Base-by-base conservation (phyloP, 2,113 vertebrate genomes). In the Ovibos moschatus region DNA sequence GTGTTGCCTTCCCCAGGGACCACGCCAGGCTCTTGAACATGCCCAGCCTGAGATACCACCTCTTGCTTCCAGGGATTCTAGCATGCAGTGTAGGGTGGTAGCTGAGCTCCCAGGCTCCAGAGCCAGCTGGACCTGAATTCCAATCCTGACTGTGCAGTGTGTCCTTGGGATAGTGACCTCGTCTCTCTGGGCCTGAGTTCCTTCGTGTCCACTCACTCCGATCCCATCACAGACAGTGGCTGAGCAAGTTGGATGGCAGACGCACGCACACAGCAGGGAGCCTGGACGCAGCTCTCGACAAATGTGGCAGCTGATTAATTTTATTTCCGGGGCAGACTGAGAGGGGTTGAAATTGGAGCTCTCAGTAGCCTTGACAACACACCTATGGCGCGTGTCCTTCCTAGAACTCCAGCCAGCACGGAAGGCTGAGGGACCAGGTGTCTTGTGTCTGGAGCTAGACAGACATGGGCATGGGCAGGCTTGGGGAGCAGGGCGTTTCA, bases 251-350 rank as follows among this genome's bases (percentile, higher is more conserved):
- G 2, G 47, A 2, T 1, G 25, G 23, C 0, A 3, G 17, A 28
- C 0, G 0, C 5, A 4, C 0, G 1, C 4, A 0, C 13, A 6
- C 5, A 9, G 27, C 36, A 8, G 36, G 10, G 21, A 6, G 17
- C 53, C 62, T 47, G 2, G 17, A 1, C 40, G 8, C 27, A 13
- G 36, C 11, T 47, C 79, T 62, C 2, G 1, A 1, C 14, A 17
- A 9, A 2, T 0, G 13, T 19, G 40, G 51, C 0, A 0, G 81
- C 17, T 36, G 10, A 5, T 3, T n/a, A 7, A 7, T 11, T 23
- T 30, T 45, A 4, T 58, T 7, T 17, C 23, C 23, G 6, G 40
- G 55, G 7, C 11, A n/a, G 60, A 36, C 33, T 0, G 5, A 81
- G 43, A 7, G 17, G 43, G 82, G 14, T 30, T 30, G 51, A 14